These are phyloP conservation scores for Nannospalax galili DNA, from an alignment of 2,113 vertebrate species.

Conservation along the genomic window DNA sequence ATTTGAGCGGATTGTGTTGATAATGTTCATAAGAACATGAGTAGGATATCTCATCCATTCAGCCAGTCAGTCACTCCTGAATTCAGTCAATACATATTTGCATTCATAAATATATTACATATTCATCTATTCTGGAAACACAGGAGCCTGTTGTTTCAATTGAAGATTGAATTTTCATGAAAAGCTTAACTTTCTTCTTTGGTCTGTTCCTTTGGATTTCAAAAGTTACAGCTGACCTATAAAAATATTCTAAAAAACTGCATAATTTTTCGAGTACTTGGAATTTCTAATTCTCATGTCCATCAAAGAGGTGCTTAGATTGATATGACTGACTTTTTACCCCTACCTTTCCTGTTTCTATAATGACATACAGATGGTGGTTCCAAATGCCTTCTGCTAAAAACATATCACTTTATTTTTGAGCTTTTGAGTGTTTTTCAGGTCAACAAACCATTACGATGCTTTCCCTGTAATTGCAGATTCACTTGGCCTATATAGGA, in stretches of 20 bases:
- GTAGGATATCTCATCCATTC: constrained; percentile 17
- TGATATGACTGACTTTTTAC: not conserved
- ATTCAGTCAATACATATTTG: constrained; percentile 38
- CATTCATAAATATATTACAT: constrained; percentile 44
- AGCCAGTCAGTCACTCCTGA: not conserved
- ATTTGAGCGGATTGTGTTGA: not conserved
- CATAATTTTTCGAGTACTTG: not conserved
- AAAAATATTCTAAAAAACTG: not conserved
- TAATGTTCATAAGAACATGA: not conserved
- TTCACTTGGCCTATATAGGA: not conserved
- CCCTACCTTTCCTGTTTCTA: not conserved
- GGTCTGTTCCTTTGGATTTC: not conserved
- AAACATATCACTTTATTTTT: constrained; percentile 1
- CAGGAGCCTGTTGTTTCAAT: not conserved
- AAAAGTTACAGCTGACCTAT: not conserved
- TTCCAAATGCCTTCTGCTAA: not conserved
- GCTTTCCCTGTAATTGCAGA: not conserved
- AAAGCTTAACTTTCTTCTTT: constrained; percentile 38
- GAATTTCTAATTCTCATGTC: constrained; percentile 9
- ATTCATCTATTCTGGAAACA: constrained; percentile 40
- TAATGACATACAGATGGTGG: not conserved
- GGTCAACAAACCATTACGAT: not conserved
- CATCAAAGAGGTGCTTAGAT: not conserved
- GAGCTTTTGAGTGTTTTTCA: not conserved
- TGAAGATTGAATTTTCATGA: constrained; percentile 33